Conservation (phyloP, 2,797 vertebrate genomes). For the Todus mexicanus region DNA sequence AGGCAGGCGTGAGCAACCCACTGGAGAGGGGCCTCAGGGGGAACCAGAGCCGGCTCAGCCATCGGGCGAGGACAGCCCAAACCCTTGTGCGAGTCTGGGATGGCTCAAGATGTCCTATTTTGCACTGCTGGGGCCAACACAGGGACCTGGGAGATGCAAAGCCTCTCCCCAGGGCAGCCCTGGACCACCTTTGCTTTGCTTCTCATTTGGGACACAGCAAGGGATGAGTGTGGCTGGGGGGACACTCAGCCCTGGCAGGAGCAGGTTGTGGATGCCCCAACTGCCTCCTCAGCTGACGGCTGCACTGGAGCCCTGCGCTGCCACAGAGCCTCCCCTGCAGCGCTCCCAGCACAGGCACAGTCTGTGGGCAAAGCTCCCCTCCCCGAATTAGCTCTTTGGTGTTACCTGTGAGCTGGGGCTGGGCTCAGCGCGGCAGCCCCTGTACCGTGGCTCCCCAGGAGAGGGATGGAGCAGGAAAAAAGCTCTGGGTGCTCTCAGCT, state of each 20-base stretch:
- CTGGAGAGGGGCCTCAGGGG: background rate
- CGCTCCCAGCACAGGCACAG: background rate
- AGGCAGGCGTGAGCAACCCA: background rate
- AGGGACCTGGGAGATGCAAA: background rate
- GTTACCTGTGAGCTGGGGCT: background rate
- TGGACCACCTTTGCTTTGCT: background rate
- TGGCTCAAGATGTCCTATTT: background rate
- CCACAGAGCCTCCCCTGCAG: background rate
- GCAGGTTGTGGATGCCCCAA: background rate
- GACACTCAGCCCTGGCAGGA: background rate
- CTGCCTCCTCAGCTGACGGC: background rate
- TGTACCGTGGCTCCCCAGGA: accelerated
- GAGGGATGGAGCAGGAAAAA: background rate
- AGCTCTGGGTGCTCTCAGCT: background rate
- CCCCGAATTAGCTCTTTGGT: accelerated
- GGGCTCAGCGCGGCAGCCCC: background rate
- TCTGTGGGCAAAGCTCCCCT: background rate
- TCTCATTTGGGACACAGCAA: background rate
- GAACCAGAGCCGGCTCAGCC: background rate
- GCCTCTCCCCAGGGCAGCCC: background rate
- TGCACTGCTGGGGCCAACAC: background rate
- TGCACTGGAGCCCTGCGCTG: background rate
- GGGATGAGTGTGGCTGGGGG: background rate
- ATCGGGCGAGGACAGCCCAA: background rate
- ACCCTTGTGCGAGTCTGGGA: background rate